Evolutionary conservation across 1,140 invertebrate genomes (phyloP).

Genomic region (Periplaneta americana): DNA sequence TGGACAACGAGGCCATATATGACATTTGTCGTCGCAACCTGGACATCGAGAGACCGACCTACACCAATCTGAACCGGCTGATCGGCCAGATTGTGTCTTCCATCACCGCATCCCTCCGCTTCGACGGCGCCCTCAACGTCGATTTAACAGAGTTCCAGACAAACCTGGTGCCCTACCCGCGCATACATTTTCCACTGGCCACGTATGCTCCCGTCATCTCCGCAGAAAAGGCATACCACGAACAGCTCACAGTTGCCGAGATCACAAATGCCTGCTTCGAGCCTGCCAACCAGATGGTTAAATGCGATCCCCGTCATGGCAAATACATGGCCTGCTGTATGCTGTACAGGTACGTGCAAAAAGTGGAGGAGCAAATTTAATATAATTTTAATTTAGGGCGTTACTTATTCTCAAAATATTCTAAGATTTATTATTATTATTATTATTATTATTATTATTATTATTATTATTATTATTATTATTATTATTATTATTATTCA

Average conservation of each 20-base stretch:
- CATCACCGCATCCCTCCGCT: constrained; percentile 79
- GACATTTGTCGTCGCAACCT: constrained; percentile 86
- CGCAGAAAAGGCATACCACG: constrained; percentile 58
- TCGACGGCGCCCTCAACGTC: constrained; percentile 84
- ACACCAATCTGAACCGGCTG: constrained; percentile 71
- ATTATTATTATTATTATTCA: too few species aligned
- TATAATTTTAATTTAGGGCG: too few species aligned
- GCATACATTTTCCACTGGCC: constrained; percentile 69
- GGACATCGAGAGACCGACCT: constrained; percentile 81
- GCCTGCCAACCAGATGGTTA: constrained; percentile 89
- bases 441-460: too few species aligned
- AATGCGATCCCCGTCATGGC: constrained; percentile 74
- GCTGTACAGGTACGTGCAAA: constrained; percentile 55
- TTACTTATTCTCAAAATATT: too few species aligned
- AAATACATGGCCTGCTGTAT: constrained; percentile 54
- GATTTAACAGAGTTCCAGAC: constrained; percentile 70
- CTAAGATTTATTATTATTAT: too few species aligned
- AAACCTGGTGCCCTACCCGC: constrained; percentile 80
- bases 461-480: too few species aligned
- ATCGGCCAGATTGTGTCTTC: constrained; percentile 85
- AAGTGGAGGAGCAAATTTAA: too few species aligned
- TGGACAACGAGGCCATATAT: constrained; percentile 87
- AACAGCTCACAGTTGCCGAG: constrained; percentile 52
- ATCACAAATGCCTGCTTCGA: constrained; percentile 76
- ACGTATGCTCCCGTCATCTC: constrained; percentile 60